Conservation (phyloP, 2,113 vertebrate species). For the Mellivora capensis region DNA sequence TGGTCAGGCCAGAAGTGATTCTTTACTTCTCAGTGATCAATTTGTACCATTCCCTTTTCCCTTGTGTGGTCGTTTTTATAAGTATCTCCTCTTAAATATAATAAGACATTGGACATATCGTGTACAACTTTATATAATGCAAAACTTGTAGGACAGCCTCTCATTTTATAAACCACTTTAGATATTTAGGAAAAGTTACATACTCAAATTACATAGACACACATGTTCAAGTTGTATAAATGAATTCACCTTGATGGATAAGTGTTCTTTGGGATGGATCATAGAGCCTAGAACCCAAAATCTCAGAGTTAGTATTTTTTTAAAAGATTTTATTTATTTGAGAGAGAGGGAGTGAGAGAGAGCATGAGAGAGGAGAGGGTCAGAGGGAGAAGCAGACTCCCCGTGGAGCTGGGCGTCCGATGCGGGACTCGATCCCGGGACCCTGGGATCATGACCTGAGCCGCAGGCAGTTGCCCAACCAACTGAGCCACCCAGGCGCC, state of each 20-base stretch:
- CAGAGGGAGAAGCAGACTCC: too few species aligned
- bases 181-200: neutral
- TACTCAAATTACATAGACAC: neutral
- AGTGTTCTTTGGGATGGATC: neutral
- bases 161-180: neutral
- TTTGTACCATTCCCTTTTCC: neutral
- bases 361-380: too few species aligned
- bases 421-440: too few species aligned
- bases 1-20: conserved; percentile 1
- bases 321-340: too few species aligned
- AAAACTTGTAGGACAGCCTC: neutral
- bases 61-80: neutral
- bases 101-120: neutral
- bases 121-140: neutral
- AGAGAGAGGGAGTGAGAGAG: too few species aligned
- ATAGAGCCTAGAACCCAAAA: neutral
- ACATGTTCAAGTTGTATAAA: neutral
- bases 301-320: neutral
- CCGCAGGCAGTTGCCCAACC: too few species aligned
- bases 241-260: neutral
- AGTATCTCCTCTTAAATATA: neutral
- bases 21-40: neutral
- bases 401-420: too few species aligned
- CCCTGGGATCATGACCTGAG: too few species aligned
- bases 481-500: too few species aligned